Evolutionary conservation across 2,797 vertebrate genomes (phyloP), one percentile per base, ranked within the genome.

Genomic region (Somateria mollissima): DNA sequence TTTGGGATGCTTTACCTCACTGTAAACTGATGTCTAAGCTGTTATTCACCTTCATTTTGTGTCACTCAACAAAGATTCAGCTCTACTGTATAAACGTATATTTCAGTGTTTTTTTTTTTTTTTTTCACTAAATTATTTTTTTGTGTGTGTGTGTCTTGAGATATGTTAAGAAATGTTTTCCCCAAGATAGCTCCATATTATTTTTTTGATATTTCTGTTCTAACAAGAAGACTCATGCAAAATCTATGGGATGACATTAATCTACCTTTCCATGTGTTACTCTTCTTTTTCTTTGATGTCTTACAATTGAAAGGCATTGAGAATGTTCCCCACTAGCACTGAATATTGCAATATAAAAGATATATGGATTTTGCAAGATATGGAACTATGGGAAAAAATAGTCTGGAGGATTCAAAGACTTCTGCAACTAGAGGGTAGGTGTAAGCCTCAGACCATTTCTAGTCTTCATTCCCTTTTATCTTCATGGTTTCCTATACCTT

Each of bases 311-410:
- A 89, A 86, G 67, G 58, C 83, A 8, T n/a, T 72, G 66, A 75
- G 66, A 75, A 69, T 87, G 22, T 60, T 96, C 32, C 86, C 70
- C 70, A 90, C 77, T 78, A 90, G 74, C 81, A 89, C 54, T 72
- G 37, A 92, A 93, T 93, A 90, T 73, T 92, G 90, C 77, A 89
- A 78, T 93, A 95, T 96, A 81, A 92, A 96, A 95, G 64, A 62
- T 51, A 56, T 16, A 76, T 54, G 5, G 8, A 19, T 54, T 87
- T 88, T 88, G 73, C 51, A 90, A 81, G 57, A 61, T 37, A 69
- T 28, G 25, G 13, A 92, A 54, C 49, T 86, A 27, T 69, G 32
- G 20, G 14, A 70, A 61, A 58, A 83, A 71, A 65, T 18, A 83
- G 25, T 75, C 76, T 78, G 65, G 75, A 96, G 62, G 36, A 93